Conservation (phyloP, 2,113 vertebrate genomes). For the Mobula hypostoma region DNA sequence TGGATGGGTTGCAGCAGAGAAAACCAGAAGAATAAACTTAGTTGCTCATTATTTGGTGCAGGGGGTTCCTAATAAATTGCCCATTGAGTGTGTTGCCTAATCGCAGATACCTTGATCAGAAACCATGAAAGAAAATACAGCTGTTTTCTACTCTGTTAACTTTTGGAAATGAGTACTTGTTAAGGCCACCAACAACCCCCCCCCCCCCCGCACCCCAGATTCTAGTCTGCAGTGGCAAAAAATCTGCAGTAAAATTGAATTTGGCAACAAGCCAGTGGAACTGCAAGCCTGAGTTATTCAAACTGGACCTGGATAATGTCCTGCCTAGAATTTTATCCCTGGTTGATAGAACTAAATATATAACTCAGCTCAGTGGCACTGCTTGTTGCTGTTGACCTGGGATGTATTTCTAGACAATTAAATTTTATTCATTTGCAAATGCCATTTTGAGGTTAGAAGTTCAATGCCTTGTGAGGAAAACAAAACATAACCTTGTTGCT, state of each 20-base stretch:
- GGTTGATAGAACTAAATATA: too few relatives aligned
- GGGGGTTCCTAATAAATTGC: too few relatives aligned
- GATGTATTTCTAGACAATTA: not conserved
- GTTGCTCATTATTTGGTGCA: too few relatives aligned
- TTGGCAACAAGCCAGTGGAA: not conserved
- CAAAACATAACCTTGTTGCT: not conserved
- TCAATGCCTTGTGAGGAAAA: not conserved
- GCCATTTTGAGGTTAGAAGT: not conserved
- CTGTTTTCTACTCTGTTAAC: not conserved
- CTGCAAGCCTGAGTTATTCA: not conserved
- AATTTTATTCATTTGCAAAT: constrained; percentile 14
- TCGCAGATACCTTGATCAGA: not conserved
- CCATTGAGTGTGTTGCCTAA: not conserved
- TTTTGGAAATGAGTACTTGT: not conserved
- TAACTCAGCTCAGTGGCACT: too few relatives aligned
- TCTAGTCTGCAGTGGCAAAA: not conserved
- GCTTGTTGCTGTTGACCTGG: too few relatives aligned
- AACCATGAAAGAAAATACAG: not conserved
- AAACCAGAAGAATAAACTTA: too few relatives aligned
- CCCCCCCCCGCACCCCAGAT: too few relatives aligned
- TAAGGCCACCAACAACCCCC: not conserved
- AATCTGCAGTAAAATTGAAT: constrained; percentile 28
- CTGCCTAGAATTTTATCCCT: too few relatives aligned
- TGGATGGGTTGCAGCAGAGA: too few relatives aligned
- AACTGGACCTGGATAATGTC: not conserved